Percentiles rank a stretch among this genome's conserved stretches.
Conservation (phyloP, 2,888 invertebrate species). For the Isotomurus palustris region DNA sequence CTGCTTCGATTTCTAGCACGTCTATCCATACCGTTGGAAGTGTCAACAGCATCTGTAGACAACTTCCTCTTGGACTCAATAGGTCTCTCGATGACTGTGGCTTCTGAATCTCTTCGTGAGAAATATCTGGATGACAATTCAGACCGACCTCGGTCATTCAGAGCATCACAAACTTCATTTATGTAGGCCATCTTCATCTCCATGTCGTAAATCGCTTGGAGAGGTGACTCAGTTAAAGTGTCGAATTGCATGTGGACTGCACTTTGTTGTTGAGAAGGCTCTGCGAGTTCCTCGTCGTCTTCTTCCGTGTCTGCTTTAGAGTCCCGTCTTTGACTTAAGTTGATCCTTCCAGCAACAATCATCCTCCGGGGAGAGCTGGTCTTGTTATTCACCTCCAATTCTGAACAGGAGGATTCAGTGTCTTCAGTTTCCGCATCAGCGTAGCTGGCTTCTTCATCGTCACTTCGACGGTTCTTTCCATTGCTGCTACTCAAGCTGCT, state of each 20-base stretch:
- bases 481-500: conserved; percentile 68
- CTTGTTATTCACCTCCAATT: conserved; percentile 38
- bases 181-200: conserved; percentile 46
- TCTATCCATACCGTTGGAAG: conserved; percentile 26
- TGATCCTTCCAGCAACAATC: conserved; percentile 25
- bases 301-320: conserved; percentile 40
- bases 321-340: conserved; percentile 23
- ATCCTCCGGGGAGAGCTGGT: conserved; percentile 25
- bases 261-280: conserved; percentile 23
- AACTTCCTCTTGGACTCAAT: conserved; percentile 35
- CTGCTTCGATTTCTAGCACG: conserved; percentile 41
- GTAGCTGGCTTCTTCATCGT: conserved; percentile 48
- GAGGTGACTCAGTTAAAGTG: conserved; percentile 40
- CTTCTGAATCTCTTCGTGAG: conserved; percentile 42
- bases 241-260: conserved; percentile 36
- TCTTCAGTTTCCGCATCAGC: conserved; percentile 45
- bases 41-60: conserved; percentile 28
- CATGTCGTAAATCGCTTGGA: conserved; percentile 46
- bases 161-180: conserved; percentile 45
- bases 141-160: conserved; percentile 30
- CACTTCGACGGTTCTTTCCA: conserved; percentile 57
- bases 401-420: conserved; percentile 43
- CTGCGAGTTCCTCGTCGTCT: conserved; percentile 30
- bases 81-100: conserved; percentile 44
- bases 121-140: conserved; percentile 32